These are phyloP conservation scores for Sphaerophoria rueppellii DNA, from an alignment of 2,888 invertebrate species.

Conservation along the genomic window DNA sequence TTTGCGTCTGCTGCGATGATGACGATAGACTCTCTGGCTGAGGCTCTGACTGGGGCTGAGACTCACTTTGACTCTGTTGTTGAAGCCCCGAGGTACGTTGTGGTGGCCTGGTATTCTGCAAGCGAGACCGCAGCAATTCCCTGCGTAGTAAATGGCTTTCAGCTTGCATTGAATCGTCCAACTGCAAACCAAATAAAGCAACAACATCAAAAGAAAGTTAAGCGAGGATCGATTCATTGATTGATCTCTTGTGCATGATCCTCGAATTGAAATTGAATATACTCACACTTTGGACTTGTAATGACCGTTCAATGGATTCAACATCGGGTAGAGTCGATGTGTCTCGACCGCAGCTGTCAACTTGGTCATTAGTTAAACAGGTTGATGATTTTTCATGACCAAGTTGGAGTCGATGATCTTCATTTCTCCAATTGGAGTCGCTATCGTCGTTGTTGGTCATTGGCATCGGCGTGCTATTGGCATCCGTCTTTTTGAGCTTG, in stretches of 20 bases:
- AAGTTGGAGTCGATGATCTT: constrained; percentile 44
- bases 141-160: constrained; percentile 78
- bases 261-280: constrained; percentile 19
- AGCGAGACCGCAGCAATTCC: constrained; percentile 78
- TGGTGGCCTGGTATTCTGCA: constrained; percentile 74
- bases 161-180: constrained; percentile 76
- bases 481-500: constrained; percentile 73
- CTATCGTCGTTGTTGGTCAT: constrained; percentile 37
- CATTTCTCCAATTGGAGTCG: constrained; percentile 74
- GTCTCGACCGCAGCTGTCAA: constrained; percentile 60
- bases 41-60: too few relatives aligned
- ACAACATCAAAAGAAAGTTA: constrained; percentile 27
- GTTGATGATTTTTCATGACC: constrained; percentile 61
- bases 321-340: constrained; percentile 75
- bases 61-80: not conserved
- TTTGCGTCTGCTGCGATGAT: not conserved
- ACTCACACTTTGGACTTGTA: constrained; percentile 78
- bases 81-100: constrained; percentile 43
- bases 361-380: constrained; percentile 75
- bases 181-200: constrained; percentile 66
- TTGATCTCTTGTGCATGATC: constrained; percentile 6
- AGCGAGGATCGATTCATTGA: constrained; percentile 23
- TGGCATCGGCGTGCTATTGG: not conserved
- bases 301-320: constrained; percentile 77
- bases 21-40: not conserved